A percentile compares a stretch with the other conserved stretches of the same genome.
Evolutionary conservation across 1,140 invertebrate species (phyloP).

Genomic region (Spodoptera frugiperda): DNA sequence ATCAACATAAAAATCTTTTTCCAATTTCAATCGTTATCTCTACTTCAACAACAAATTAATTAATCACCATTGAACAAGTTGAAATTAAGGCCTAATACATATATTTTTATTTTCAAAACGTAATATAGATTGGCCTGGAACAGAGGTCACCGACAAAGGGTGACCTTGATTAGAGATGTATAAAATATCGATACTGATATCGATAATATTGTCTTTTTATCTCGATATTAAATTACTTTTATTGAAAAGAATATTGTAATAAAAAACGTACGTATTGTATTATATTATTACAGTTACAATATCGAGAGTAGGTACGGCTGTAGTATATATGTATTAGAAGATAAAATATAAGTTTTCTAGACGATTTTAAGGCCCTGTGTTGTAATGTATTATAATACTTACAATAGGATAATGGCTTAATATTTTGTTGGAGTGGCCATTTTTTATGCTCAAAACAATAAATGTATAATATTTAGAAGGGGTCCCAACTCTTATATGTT

Average conservation of each 20-base stretch:
- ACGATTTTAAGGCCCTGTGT: too few relatives aligned
- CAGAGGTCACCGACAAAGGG: constrained; percentile 25
- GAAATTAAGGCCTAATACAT: constrained; percentile 9
- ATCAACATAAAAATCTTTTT: too few relatives aligned
- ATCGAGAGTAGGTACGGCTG: too few relatives aligned
- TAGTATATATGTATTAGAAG: too few relatives aligned
- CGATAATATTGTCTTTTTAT: constrained; percentile 4
- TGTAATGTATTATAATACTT: too few relatives aligned
- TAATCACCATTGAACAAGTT: constrained; percentile 2
- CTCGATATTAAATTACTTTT: constrained; percentile 5
- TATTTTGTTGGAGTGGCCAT: too few relatives aligned
- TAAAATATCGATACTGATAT: constrained; percentile 16
- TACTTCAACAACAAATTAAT: constrained; percentile 11
- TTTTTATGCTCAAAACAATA: too few relatives aligned
- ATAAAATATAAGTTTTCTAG: too few relatives aligned
- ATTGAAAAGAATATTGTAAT: neutral
- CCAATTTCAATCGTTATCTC: too few relatives aligned
- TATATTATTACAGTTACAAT: constrained; percentile 4
- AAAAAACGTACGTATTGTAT: neutral
- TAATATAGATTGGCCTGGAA: constrained; percentile 8
- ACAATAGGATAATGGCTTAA: too few relatives aligned
- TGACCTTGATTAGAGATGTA: constrained; percentile 34
- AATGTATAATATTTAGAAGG: too few relatives aligned
- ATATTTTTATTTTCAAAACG: constrained; percentile 12
- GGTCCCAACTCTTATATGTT: too few relatives aligned